Conservation (phyloP, 2,888 invertebrate species). For the Schizotus pectinicornis region DNA sequence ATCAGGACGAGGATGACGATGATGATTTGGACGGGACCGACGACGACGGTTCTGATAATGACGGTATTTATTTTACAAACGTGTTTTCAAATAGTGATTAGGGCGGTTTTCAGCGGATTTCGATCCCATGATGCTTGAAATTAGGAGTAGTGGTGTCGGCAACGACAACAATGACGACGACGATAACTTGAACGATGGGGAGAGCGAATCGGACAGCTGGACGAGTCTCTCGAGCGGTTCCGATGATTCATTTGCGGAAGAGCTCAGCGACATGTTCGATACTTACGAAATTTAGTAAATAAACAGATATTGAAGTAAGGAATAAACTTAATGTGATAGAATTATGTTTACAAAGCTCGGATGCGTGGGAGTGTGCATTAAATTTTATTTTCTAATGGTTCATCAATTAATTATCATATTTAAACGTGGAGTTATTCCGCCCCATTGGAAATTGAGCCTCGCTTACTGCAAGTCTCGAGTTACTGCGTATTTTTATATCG, state of each 20-base stretch:
- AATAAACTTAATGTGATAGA: conserved; percentile 23
- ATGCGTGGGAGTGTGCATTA: conserved; percentile 14
- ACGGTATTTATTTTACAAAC: conserved; percentile 43
- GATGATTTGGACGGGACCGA: conserved; percentile 67
- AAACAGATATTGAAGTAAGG: conserved; percentile 7
- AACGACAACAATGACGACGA: conserved; percentile 49
- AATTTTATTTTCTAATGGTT: not conserved
- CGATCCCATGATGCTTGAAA: conserved; percentile 48
- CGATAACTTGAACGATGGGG: conserved; percentile 39
- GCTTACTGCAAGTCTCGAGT: too few species aligned
- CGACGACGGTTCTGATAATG: conserved; percentile 65
- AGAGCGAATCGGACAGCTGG: conserved; percentile 34
- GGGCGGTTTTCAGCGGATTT: conserved; percentile 24
- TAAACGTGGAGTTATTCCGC: too few species aligned
- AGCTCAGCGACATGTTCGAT: conserved; percentile 2
- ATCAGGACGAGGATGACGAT: conserved; percentile 70
- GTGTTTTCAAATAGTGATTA: conserved; percentile 6
- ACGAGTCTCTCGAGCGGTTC: conserved; percentile 24
- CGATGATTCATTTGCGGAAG: conserved; percentile 17
- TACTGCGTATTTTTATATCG: too few species aligned
- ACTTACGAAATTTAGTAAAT: not conserved
- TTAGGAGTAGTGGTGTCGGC: conserved; percentile 54
- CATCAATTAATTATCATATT: too few species aligned
- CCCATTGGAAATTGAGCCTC: too few species aligned
- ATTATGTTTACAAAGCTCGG: not conserved